Conservation (phyloP, 2,113 vertebrate genomes). For the Onychostoma macrolepis region DNA sequence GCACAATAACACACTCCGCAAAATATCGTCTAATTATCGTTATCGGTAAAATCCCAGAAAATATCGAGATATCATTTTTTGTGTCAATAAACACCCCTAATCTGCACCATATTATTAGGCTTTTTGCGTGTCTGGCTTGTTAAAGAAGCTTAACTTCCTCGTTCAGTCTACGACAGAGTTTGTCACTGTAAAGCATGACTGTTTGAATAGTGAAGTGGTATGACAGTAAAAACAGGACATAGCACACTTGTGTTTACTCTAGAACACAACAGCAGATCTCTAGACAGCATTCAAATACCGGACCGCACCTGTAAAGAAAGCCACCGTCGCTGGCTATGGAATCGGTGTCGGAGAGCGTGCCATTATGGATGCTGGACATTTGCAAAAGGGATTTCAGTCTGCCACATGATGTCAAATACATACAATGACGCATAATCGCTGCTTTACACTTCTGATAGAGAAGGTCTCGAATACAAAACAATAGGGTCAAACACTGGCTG, state of each 20-base stretch:
- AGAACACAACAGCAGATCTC: conserved; percentile 33
- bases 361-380: conserved; percentile 47
- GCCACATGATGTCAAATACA: neutral
- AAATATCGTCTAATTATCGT: no score
- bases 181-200: neutral
- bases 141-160: conserved; percentile 65
- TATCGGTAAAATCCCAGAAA: no score
- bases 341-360: neutral
- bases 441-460: neutral
- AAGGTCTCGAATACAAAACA: neutral
- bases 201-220: conserved; percentile 77
- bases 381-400: conserved; percentile 32
- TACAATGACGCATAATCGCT: neutral
- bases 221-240: conserved; percentile 75
- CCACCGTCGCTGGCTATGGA: neutral
- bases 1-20: no score
- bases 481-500: neutral
- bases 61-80: no score
- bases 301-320: no score
- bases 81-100: neutral
- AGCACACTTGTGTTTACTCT: conserved; percentile 68
- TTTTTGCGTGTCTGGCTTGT: conserved; percentile 27
- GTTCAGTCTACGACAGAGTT: conserved; percentile 52
- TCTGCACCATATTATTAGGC: neutral
- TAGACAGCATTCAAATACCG: neutral